Percentiles rank a stretch among this genome's conserved stretches.
These are phyloP conservation scores for Halichoeres trimaculatus DNA, from an alignment of 2,113 vertebrate genomes.

Conservation along the genomic window DNA sequence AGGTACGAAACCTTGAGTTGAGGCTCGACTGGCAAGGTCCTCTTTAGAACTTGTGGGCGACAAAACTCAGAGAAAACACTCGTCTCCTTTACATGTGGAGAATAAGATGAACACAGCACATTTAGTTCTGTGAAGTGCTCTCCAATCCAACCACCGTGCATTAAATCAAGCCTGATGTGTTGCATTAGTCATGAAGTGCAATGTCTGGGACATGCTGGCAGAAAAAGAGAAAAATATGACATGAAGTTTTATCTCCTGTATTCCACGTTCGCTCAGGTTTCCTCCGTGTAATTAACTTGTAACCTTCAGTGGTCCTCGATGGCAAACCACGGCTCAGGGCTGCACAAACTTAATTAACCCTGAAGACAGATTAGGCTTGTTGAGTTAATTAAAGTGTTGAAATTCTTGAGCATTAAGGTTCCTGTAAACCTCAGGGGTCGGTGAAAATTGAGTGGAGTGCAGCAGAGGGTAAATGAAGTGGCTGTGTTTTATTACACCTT, in stretches of 20 bases:
- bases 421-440: conserved; percentile 25
- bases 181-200: conserved; percentile 47
- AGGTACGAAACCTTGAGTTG: background rate
- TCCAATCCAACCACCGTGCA: background rate
- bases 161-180: conserved; percentile 19
- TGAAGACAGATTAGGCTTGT: conserved; percentile 51
- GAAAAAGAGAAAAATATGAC: conserved; percentile 10
- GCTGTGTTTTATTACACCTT: background rate
- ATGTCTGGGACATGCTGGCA: background rate
- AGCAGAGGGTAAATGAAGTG: conserved; percentile 14
- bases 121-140: background rate
- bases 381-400: conserved; percentile 71
- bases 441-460: background rate
- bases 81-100: background rate
- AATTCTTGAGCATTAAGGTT: conserved; percentile 22
- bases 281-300: conserved; percentile 67
- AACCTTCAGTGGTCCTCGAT: conserved; percentile 48
- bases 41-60: background rate
- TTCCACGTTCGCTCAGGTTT: conserved; percentile 16
- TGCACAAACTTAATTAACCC: conserved; percentile 55
- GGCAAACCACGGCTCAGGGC: conserved; percentile 20
- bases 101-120: background rate
- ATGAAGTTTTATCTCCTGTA: conserved; percentile 43
- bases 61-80: background rate
- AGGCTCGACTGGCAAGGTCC: background rate